Evolutionary conservation across 2,888 invertebrate genomes (phyloP), one percentile per base, ranked within the genome.

Genomic region (Plebejus melissa): DNA sequence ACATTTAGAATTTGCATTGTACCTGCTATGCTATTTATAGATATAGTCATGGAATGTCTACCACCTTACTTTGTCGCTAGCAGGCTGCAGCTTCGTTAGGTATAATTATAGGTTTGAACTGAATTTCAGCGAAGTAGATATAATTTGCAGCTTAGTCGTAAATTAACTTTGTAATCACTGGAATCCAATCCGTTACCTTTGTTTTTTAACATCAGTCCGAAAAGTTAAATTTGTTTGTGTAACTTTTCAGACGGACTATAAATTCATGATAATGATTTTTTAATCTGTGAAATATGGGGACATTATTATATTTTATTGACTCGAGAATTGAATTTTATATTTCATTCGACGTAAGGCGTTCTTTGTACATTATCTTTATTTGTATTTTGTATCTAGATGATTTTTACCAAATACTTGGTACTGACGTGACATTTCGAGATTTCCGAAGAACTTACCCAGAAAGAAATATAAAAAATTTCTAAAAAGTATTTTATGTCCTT

Each of bases 161-260:
- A 36, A 65, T 65, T 65, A 32, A 65, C 65, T 65, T 65, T 16
- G 65, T 65, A 36, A 65, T 36, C 65, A 32, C 65, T 65, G 65
- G 36, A 36, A 65, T 65, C 65, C 65, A 65, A 65, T 65, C 32
- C 65, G 32, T 65, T 65, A 65, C 32, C 32, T 65, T 65, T 36
- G 13, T 65, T 65, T 65, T 65, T 65, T 65, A 65, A 65, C 65
- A 16, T 65, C 65, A 65, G 65, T 65, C 65, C 36, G 65, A 65
- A 65, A 65, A 65, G 65, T 65, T 65, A 65, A 65, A 65, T 65
- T 65, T 65, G 65, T 36, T 65, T 36, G 65, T 36, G 36, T 65
- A 65, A 65, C 65, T 65, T 65, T 65, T 36, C 65, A 65, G 65
- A 65, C 65, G 32, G 65, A 65, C 65, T 32, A 65, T 65, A 32